phyloP scores from a whole-genome alignment of 2,113 vertebrate genomes.

The Otis tarda region DNA sequence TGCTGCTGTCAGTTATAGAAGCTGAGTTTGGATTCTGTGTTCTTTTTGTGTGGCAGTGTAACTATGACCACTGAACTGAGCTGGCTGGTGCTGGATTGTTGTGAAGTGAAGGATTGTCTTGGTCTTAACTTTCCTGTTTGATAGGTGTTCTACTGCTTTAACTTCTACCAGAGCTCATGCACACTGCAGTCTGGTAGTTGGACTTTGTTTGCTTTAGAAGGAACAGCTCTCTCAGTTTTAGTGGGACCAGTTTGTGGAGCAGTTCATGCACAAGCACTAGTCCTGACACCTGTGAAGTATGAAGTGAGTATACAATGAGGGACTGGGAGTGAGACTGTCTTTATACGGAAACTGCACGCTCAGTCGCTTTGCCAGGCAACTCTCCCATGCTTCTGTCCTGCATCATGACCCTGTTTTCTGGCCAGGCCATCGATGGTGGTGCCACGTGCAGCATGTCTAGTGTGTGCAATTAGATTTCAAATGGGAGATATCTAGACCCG shows the following conservation, averaged over 20 bases:
- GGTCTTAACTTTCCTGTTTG: neutral
- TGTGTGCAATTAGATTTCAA: neutral
- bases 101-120: neutral
- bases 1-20: neutral
- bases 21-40: neutral
- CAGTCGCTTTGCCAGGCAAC: fast-evolving
- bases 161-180: neutral
- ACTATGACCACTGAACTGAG: neutral
- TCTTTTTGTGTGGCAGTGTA: neutral
- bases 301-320: neutral
- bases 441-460: neutral
- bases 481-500: neutral
- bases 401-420: fast-evolving
- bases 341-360: neutral
- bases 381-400: neutral
- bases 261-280: neutral
- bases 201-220: fast-evolving
- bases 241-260: neutral
- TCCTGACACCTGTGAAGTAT: neutral
- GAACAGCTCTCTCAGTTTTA: neutral
- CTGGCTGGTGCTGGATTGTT: neutral
- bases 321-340: neutral
- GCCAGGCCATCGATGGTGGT: neutral
- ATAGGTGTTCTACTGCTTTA: neutral
- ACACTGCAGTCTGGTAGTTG: fast-evolving